Percentiles rank a stretch among this genome's conserved stretches.
Conservation (phyloP, 2,888 invertebrate species). For the Eupithecia vulgata region DNA sequence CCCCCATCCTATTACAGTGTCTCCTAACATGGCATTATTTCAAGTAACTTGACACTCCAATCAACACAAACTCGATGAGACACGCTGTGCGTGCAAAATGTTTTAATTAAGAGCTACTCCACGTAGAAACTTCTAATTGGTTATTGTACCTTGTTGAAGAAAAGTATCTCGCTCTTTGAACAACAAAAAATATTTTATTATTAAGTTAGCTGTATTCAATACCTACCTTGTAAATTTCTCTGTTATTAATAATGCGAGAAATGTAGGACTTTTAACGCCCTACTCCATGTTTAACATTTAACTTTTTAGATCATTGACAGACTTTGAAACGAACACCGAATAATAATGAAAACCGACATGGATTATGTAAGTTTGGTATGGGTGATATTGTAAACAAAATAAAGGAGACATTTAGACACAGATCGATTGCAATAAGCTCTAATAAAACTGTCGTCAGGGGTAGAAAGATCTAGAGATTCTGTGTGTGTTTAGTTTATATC, state of each 20-base stretch:
- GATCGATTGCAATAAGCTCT: not conserved
- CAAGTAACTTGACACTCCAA: conserved; percentile 10
- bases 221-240: not conserved
- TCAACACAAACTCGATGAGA: conserved; percentile 15
- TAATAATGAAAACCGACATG: not conserved
- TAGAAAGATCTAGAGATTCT: not conserved
- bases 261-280: not conserved
- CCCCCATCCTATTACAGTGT: conserved; percentile 25
- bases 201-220: not conserved
- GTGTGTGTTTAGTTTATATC: not conserved
- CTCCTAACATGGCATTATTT: conserved; percentile 20
- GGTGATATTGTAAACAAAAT: not conserved
- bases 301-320: not conserved
- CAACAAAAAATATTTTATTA: not conserved
- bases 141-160: not conserved
- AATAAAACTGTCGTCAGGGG: not conserved
- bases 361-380: not conserved
- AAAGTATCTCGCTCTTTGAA: not conserved
- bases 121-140: not conserved
- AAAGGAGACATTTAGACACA: not conserved
- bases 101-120: not conserved
- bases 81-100: not conserved
- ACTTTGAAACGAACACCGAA: not conserved
- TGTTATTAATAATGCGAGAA: not conserved
- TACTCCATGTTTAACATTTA: not conserved